phyloP scores from a whole-genome alignment of 2,113 vertebrate species.

The Jacana jacana region DNA sequence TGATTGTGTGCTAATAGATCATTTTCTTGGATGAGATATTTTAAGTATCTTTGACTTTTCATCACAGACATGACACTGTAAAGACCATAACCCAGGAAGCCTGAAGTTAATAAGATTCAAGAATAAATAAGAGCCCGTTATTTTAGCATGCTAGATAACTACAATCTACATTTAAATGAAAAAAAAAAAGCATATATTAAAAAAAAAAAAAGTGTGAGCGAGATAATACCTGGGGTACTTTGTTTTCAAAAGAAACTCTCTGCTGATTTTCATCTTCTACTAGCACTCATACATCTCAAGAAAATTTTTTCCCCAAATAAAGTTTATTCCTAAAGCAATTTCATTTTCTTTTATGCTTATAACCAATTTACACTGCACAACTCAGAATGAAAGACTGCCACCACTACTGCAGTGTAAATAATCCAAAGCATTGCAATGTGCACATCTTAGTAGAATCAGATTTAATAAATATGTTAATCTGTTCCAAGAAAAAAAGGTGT shows the following conservation, averaged over 20 bases:
- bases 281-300: neutral
- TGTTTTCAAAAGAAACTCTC: neutral
- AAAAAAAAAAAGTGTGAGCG: neutral
- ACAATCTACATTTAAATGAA: neutral
- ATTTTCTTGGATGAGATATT: neutral
- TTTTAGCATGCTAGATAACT: neutral
- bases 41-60: neutral
- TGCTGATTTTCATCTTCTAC: neutral
- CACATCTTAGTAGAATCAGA: neutral
- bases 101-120: neutral
- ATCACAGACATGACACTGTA: neutral
- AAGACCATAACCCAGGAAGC: neutral
- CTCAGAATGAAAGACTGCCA: neutral
- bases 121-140: neutral
- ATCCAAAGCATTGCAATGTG: neutral
- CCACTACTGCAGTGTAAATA: neutral
- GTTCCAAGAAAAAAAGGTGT: neutral
- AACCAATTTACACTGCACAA: slow-evolving; percentile 4
- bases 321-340: slow-evolving; percentile 7
- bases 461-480: slow-evolving; percentile 67
- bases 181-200: no score
- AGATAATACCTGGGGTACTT: neutral
- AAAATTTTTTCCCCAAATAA: neutral
- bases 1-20: neutral
- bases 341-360: slow-evolving; percentile 6